Conservation (phyloP, 2,888 invertebrate species). For the Brachyptera risi region DNA sequence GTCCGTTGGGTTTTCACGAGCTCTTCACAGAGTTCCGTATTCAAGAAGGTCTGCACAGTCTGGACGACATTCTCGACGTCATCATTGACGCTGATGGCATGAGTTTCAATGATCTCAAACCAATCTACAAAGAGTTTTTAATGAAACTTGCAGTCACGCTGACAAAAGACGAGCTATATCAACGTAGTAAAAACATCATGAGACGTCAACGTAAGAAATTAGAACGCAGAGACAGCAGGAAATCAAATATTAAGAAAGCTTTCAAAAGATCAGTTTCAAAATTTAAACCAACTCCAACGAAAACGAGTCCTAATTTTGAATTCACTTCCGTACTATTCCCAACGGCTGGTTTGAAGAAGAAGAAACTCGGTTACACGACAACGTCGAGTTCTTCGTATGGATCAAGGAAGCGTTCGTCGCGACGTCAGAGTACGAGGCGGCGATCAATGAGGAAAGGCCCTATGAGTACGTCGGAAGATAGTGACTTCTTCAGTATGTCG, state of each 20-base stretch:
- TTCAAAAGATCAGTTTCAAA: slow-evolving; percentile 51
- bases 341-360: slow-evolving; percentile 33
- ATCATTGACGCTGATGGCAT: slow-evolving; percentile 89
- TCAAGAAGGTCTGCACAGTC: slow-evolving; percentile 81
- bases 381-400: slow-evolving; percentile 18
- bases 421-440: no score
- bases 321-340: slow-evolving; percentile 47
- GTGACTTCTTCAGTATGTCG: slow-evolving; percentile 47
- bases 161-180: slow-evolving; percentile 88
- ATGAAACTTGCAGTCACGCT: slow-evolving; percentile 81
- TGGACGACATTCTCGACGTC: slow-evolving; percentile 82
- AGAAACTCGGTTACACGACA: slow-evolving; percentile 17
- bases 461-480: slow-evolving; percentile 45
- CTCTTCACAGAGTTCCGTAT: slow-evolving; percentile 82
- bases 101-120: slow-evolving; percentile 89
- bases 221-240: slow-evolving; percentile 53
- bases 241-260: slow-evolving; percentile 43
- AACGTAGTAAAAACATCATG: slow-evolving; percentile 87
- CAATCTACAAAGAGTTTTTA: slow-evolving; percentile 86
- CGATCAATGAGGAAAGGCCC: slow-evolving; percentile 18
- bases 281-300: slow-evolving; percentile 27
- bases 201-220: slow-evolving; percentile 72
- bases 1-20: slow-evolving; percentile 81
- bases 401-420: slow-evolving; percentile 15
- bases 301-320: slow-evolving; percentile 38